Evolutionary conservation across 1,140 invertebrate genomes (phyloP), one percentile per base, ranked within the genome.

Genomic region (Dysdera silvatica): DNA sequence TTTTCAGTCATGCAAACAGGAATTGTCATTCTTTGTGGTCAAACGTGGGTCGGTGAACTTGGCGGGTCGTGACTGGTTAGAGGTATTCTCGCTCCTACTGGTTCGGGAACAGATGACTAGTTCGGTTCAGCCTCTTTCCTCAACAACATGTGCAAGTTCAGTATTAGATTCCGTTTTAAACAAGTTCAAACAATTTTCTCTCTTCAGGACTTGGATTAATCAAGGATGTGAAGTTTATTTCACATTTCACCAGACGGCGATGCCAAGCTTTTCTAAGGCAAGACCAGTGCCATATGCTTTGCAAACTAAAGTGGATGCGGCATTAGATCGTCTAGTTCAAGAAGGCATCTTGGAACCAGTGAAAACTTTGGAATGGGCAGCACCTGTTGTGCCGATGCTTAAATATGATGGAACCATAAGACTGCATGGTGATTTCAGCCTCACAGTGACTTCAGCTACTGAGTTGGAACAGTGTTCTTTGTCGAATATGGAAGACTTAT

Each of bases 321-420:
- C 20, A 28, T 28, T 52, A 4, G 28, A 29, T 8, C 6, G 49
- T 14, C 49, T 61, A 18, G 43, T 54, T 23, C 18, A 45, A 4
- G 33, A 70, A 58, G 73, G 71, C 14, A 69, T 78, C 48, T 67
- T 79, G 4, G 47, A 66, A 57, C 68, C 69, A n/a, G 70, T 78
- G 7, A 66, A 72, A 33, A 61, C 71, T 56, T 70, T 72, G 6
- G 69, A 73, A 53, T 79, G 75, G 71, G 75, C 74, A 8, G 71
- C 74, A 6, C 77, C 76, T 0, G 68, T 80, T 7, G 77, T 80
- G 1, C 69, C 72, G 4, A 71, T 77, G 0, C 64, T 73, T 40
- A 77, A 77, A 65, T 62, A 62, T n/a, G 66, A 75, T 58, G 71
- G 71, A 16, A 58, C 58, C 5, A 60, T 76, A 37, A 63, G 75